Base-by-base conservation (phyloP, 2,888 invertebrate genomes). In the Fragum fragum region DNA sequence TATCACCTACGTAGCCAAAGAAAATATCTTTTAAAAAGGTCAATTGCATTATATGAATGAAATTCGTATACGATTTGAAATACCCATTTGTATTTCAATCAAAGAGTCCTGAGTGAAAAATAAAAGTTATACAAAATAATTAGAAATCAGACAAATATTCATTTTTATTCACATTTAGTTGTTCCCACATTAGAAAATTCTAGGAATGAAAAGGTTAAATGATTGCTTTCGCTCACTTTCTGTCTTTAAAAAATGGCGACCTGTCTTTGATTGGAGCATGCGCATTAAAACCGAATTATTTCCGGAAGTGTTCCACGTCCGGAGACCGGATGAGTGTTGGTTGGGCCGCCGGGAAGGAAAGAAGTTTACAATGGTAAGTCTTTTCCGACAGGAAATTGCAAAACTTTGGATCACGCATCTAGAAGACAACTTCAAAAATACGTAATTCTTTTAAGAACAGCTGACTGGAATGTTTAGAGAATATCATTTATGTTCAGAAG, bases 321-420 rank as follows among this genome's bases (percentile, higher is more conserved):
- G 73, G 73, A 59, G 47, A 52, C 73, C 73, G 73, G 52, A 73
- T 39, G 52, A 73, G 73, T 61, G 16, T 61, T 52, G 73, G 73
- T 52, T 61, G 47, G 21, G 73, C 73, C 73, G 73, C 11, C 73
- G 73, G 73, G 63, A 52, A 63, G 63, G 29, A 21, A 29, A 73
- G 61, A 73, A 63, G 73, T 61, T 73, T 73, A 73, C 61, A 73
- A 80, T 80, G 80, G 80, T 80, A 76, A 61, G 76, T 26, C 29
- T 47, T 59, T 66, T 76, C 80, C 76, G 76, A 70, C 59, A 69
- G 80, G 80, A 80, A 80, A 80, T 80, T 80, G 69, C 66, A 55
- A 55, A 71, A 61, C 66, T 32, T 39, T 52, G 52, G 9, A 61
- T 52, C 73, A 63, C 73, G 73, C 57, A 55, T 23, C 42, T 52